Evolutionary conservation across 2,113 vertebrate species (phyloP), one percentile per base, ranked within the genome.

Genomic region (Hyaena hyaena): DNA sequence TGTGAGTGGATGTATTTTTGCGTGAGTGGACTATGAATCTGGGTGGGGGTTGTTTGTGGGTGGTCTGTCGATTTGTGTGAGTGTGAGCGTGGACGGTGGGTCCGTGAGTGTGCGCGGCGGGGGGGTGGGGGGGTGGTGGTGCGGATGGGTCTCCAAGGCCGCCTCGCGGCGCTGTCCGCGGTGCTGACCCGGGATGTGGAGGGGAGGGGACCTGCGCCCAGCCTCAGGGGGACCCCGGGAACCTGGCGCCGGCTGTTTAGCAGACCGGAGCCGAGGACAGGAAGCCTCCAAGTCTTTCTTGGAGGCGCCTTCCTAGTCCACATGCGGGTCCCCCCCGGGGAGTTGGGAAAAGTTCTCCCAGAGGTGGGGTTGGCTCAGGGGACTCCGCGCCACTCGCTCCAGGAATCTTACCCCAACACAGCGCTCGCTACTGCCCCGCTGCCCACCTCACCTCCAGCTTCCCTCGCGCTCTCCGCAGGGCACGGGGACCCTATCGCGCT

Each of bases 271-370:
- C 45, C 1, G 2, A 21, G 4, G 50, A 48, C 65, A 65, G 31
- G 66, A 93, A 61, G 45, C 43, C 86, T 63, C 61, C 69, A 24
- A 10, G 48, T 45, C 39, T 74, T 15, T 24, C 73, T 26, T 15
- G 73, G 23, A 92, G 90, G 82, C 28, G 15, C 73, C 73, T 79
- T 61, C 83, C 50, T 43, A 76, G 83, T 69, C 50, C 50, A 8
- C 76, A 65, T 39, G 69, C 14, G 15, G 66, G 43, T 77, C 26
- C 33, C 76, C 85, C 71, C 65, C 2, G 12, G 96, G 93, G 94
- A 98, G 93, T 98, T 98, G 87, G 88, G 94, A 94, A 98, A 98
- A 98, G 95, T 98, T 98, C 97, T 95, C 88, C 88, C 90, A 45
- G 95, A 26, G 61, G 95, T 77, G 35, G 77, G 33, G 80, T 9